Base-by-base conservation (phyloP, 2,797 vertebrate genomes). In the Periparus ater region DNA sequence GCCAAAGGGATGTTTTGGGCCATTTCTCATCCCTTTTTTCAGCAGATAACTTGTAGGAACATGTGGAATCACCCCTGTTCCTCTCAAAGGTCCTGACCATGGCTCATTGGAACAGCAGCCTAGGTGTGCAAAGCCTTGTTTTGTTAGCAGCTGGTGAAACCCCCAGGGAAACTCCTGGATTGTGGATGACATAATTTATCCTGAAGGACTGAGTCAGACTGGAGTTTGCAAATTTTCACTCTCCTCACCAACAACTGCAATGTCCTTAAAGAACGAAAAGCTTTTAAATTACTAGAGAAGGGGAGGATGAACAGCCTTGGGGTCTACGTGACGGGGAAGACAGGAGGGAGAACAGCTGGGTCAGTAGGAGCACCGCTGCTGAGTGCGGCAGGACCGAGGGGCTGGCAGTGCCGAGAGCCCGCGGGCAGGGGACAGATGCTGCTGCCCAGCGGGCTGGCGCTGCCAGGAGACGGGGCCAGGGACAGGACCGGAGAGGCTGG, bases 141-240 rank as follows among this genome's bases (percentile, higher is more conserved):
- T 71, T 74, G 54, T 29, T 36, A 92, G 75, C 48, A 73, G 38
- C 21, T 79, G 60, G 86, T 60, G 91, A 82, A 94, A 65, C 14
- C 82, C 63, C 12, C 10, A 38, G 53, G 50, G 47, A 75, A 80
- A 87, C 40, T 84, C 73, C 70, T 19, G 16, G 30, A 23, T 21
- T 62, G 47, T 23, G 1, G 19, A 48, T 91, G 73, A 80, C 8
- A 11, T 40, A 63, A 86, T 54, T 68, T 7, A 22, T 13, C 42
- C 82, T 2, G 11, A 80, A 60, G 75, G 67, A 58, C 21, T 62
- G 40, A 14, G 47, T 2, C 6, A 65, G 40, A n/a, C 58, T 74
- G 21, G 70, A 86, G 60, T 38, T 91, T 34, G 30, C 51, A 65
- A 62, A 48, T 12, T 19, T 54, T 47, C 67, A 21, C 5, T 9